Base-by-base conservation (phyloP, 2,113 vertebrate genomes). In the Oceanodroma tethys region DNA sequence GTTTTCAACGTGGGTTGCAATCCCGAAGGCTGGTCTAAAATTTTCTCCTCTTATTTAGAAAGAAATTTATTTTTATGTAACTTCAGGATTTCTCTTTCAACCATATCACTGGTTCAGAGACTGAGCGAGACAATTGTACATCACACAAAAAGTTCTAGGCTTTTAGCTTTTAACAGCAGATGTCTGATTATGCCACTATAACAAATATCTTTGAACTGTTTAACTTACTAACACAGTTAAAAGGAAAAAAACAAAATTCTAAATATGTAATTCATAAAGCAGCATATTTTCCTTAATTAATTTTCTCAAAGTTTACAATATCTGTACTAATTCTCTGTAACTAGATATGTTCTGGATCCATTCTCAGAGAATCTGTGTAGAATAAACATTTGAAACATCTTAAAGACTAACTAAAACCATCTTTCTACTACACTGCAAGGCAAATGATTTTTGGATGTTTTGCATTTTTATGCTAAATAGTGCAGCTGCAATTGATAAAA, bases 371-470 rank as follows among this genome's bases (percentile, higher is more conserved):
- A 98, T 98, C 97, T 98, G 96, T 95, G 93, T 96, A 98, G 97
- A 98, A 98, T 97, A 98, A 98, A 98, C 98, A 98, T 98, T 97
- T 95, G 97, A 98, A 97, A 98, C 97, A 98, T 98, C 98, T 98
- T 98, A 97, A 98, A 94, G 97, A 95, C 98, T 98, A 98, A 98
- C 97, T 96, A 94, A 98, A 98, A 98, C 97, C 98, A 98, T 98
- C 97, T 98, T 98, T 98, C 91, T 81, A 96, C 93, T 97, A 91
- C 81, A 98, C 98, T 98, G 97, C 97, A 93, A 98, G 98, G 98
- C 98, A 98, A 98, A 98, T 98, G 96, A 97, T 98, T 98, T 97
- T 98, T 98, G 97, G 95, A 98, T 98, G 98, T 98, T 98, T 98
- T 98, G 97, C 97, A 98, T 98, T 98, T 98, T 98, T 98, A 98